Conservation (phyloP, 1,140 invertebrate genomes). For the Phenacoccus solenopsis region DNA sequence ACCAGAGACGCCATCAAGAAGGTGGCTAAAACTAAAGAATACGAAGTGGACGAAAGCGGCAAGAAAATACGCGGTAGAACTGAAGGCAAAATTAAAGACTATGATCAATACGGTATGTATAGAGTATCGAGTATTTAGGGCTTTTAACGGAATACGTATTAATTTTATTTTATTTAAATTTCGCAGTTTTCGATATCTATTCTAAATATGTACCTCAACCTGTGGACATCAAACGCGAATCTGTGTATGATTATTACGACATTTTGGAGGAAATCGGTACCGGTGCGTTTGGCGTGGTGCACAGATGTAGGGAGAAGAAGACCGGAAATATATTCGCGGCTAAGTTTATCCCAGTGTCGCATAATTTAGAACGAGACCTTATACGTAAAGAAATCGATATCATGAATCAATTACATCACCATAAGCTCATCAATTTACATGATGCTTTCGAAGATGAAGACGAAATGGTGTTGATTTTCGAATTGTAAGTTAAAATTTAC, state of each 20-base stretch:
- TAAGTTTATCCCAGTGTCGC: constrained; percentile 95
- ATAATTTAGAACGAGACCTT: constrained; percentile 89
- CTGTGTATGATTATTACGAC: constrained; percentile 95
- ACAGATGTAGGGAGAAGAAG: constrained; percentile 86
- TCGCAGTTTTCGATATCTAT: constrained; percentile 84
- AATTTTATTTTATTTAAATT: too few relatives aligned
- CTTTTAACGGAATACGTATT: too few relatives aligned
- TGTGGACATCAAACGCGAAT: constrained; percentile 86
- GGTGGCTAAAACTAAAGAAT: constrained; percentile 58
- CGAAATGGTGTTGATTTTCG: constrained; percentile 97
- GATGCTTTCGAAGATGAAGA: constrained; percentile 99
- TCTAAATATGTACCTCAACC: constrained; percentile 93
- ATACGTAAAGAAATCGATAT: constrained; percentile 98
- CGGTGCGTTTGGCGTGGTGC: constrained; percentile 97
- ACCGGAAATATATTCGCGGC: constrained; percentile 97
- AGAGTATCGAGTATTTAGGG: too few relatives aligned
- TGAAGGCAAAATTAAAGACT: constrained; percentile 82
- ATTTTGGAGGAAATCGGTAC: constrained; percentile 98
- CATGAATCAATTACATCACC: constrained; percentile 97
- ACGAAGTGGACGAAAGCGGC: constrained; percentile 78
- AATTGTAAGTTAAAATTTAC: constrained; percentile 69
- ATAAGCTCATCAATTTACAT: constrained; percentile 92
- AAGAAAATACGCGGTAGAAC: constrained; percentile 83
- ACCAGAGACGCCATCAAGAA: constrained; percentile 73
- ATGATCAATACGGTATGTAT: constrained; percentile 78